phyloP scores from a whole-genome alignment of 2,797 vertebrate genomes.

The Garrulus glandarius region DNA sequence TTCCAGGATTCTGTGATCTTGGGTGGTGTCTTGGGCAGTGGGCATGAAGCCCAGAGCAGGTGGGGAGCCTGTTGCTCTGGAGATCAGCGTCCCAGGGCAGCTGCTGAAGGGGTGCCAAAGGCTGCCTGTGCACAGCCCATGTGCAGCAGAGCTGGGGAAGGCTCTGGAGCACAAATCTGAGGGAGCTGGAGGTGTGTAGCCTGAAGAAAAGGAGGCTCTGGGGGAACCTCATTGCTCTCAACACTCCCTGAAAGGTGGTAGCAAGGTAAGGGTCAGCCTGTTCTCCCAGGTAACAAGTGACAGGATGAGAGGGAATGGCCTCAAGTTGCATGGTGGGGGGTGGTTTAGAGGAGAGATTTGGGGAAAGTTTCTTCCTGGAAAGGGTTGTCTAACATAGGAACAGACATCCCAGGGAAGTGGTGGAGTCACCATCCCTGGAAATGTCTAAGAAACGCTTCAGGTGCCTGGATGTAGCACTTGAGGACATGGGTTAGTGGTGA shows the following conservation, averaged over 20 bases:
- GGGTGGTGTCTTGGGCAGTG: rapidly evolving
- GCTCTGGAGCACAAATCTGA: neutral
- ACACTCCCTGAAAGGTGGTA: neutral
- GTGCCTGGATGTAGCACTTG: neutral
- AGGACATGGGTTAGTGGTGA: neutral
- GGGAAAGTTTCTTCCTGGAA: neutral
- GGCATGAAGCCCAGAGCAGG: neutral
- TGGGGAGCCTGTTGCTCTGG: neutral
- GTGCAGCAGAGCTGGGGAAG: neutral
- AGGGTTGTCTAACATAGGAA: neutral
- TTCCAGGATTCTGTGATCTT: neutral
- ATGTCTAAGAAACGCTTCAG: neutral
- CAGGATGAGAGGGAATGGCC: neutral
- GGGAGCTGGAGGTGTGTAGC: neutral
- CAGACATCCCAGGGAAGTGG: rapidly evolving
- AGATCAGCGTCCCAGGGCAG: neutral
- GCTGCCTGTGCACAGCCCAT: neutral
- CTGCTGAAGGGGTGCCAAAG: neutral
- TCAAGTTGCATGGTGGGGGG: rapidly evolving
- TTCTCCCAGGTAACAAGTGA: neutral
- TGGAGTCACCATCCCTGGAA: neutral
- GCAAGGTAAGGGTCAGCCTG: too few relatives aligned
- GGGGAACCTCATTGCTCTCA: neutral
- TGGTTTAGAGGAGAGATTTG: neutral
- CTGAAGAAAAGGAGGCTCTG: neutral